Evolutionary conservation across 2,113 vertebrate species (phyloP).

Genomic region (Polypterus senegalus): DNA sequence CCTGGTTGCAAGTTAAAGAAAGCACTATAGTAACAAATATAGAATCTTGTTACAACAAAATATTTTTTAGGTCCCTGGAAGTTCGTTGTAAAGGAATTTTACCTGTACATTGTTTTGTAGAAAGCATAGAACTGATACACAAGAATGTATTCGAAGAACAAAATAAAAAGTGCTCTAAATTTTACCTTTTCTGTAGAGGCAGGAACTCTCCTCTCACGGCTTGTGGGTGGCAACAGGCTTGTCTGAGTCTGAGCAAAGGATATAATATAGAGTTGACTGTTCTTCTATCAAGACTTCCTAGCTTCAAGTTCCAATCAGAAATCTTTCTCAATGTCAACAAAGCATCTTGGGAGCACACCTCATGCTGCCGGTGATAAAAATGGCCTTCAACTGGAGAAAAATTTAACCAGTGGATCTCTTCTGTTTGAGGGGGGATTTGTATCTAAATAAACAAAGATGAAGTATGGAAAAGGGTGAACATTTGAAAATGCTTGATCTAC

Average conservation of each 20-base stretch:
- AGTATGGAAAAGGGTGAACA: neutral
- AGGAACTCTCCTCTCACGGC: conserved; percentile 93
- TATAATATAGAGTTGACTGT: conserved; percentile 84
- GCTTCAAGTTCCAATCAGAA: conserved; percentile 86
- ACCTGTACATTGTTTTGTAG: no score
- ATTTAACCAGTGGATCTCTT: conserved; percentile 86
- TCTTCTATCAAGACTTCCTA: conserved; percentile 84
- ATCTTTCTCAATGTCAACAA: conserved; percentile 87
- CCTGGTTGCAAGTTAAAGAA: no score
- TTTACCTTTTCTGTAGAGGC: conserved; percentile 91
- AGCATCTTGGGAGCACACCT: conserved; percentile 92
- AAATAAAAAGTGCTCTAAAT: neutral
- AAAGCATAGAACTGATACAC: no score
- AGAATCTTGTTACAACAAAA: no score
- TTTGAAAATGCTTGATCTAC: no score
- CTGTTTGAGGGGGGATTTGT: conserved; percentile 89
- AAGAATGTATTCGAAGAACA: no score
- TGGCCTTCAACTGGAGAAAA: conserved; percentile 96
- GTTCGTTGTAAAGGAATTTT: no score
- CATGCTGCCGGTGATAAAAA: conserved; percentile 94
- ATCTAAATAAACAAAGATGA: conserved; percentile 51
- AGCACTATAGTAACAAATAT: no score
- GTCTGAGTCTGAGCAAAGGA: conserved; percentile 79
- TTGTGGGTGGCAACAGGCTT: conserved; percentile 97
- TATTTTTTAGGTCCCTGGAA: no score